Base-by-base conservation (phyloP, 2,113 vertebrate genomes). In the Vidua macroura region DNA sequence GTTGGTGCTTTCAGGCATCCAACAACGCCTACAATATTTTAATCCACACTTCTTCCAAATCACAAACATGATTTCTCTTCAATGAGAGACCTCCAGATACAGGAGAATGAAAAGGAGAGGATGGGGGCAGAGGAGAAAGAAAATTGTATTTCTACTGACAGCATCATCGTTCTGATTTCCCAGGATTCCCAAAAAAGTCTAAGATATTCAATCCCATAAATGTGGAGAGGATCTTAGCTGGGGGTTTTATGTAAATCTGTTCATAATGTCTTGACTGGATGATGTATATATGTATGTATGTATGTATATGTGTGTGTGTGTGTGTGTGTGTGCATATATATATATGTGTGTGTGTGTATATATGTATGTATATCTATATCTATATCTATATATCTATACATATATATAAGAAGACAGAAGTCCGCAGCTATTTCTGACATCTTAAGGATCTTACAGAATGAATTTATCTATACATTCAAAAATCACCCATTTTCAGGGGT, bases 1-100 rank as follows among this genome's bases (percentile, higher is more conserved):
- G 2, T 44, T 8, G 41, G 62, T 82, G 84, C 66, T 95, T 92
- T 79, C 88, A 93, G 86, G 86, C 83, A 92, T 77, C 64, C 73
- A 88, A 83, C 79, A 95, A 80, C 30, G 41, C 68, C 83, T 68
- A 18, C 86, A 63, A 60, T 92, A 88, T 78, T 96, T 92, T 55
- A 95, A 94, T 84, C 80, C 52, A 78, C 68, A 74, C 27, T 28
- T 78, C 52, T 86, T 70, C 17, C 67, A 60, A 88, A 75, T 35
- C 33, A 52, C 86, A 96, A 88, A 81, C 24, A 55, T 10, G 19
- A 48, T 75, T 90, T 90, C 27, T 55, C 60, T 80, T 80, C 76
- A 51, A 16, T 10, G 52, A 59, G 79, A 94, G 72, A 80, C 58
- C 68, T 70, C 19, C 83, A 58, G n/a, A 27, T 13, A 43, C 4